A percentile compares a stretch with the other conserved stretches of the same genome.
phyloP scores from a whole-genome alignment of 1,140 invertebrate genomes.

The Mercenaria mercenaria region DNA sequence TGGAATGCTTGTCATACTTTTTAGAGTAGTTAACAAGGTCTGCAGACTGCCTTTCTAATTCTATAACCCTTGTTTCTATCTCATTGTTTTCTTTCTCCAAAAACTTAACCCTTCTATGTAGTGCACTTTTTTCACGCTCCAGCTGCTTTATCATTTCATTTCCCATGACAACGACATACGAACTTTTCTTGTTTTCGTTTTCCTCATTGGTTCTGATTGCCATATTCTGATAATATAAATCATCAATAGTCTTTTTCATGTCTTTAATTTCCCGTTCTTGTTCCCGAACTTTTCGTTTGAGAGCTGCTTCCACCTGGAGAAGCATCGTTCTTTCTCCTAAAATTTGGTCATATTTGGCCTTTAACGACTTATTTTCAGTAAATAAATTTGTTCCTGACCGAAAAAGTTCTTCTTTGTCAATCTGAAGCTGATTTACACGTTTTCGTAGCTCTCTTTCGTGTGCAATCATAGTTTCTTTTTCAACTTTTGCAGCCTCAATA shows the following conservation, averaged over 20 bases:
- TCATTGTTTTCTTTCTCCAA: constrained; percentile 58
- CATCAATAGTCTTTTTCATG: constrained; percentile 58
- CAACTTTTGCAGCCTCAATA: constrained; percentile 34
- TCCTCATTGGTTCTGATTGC: constrained; percentile 56
- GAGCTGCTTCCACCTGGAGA: constrained; percentile 41
- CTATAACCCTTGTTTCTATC: constrained; percentile 55
- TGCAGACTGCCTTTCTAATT: constrained; percentile 51
- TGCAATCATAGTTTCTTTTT: constrained; percentile 36
- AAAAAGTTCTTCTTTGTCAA: constrained; percentile 61
- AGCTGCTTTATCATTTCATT: constrained; percentile 61
- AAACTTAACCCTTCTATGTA: constrained; percentile 50
- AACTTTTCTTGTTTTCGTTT: constrained; percentile 34
- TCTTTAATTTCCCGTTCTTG: constrained; percentile 60
- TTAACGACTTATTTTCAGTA: constrained; percentile 52
- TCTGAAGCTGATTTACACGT: constrained; percentile 43
- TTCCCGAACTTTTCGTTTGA: constrained; percentile 38
- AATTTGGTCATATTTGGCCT: constrained; percentile 24
- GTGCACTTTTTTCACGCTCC: constrained; percentile 52
- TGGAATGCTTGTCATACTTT: constrained; percentile 58
- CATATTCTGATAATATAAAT: constrained; percentile 62
- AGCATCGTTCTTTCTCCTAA: constrained; percentile 29
- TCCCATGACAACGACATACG: constrained; percentile 59
- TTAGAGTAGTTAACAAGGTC: constrained; percentile 38
- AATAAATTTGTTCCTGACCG: constrained; percentile 55
- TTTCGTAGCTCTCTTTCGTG: constrained; percentile 32